Conservation (phyloP, 1,140 invertebrate genomes). For the Nasonia vitripennis region DNA sequence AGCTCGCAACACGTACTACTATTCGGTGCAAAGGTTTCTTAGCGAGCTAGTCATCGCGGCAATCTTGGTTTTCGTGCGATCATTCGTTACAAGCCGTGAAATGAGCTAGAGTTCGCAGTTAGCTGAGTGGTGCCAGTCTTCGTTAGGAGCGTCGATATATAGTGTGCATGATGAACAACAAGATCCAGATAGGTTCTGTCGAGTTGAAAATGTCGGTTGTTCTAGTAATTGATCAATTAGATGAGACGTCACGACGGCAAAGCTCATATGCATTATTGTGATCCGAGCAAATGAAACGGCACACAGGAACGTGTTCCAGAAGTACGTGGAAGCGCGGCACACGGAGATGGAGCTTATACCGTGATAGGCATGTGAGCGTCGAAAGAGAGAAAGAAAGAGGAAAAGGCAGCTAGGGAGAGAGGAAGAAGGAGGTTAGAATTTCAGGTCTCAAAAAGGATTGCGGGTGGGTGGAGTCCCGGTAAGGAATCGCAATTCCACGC, state of each 20-base stretch:
- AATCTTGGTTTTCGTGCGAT: no score
- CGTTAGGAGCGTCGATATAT: no score
- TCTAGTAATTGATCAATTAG: background rate
- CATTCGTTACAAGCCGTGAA: no score
- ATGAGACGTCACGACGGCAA: background rate
- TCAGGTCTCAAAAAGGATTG: constrained; percentile 1
- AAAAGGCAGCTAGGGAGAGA: background rate
- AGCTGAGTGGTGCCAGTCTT: no score
- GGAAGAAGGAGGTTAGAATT: background rate
- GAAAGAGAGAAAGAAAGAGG: background rate
- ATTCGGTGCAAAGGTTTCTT: no score
- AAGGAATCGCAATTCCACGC: constrained; percentile 36
- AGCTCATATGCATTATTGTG: background rate
- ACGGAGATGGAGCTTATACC: background rate
- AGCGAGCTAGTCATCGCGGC: no score
- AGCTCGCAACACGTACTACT: no score
- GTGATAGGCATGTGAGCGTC: background rate
- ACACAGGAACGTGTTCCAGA: background rate
- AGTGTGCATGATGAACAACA: background rate
- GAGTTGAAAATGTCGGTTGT: background rate
- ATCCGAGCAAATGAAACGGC: background rate
- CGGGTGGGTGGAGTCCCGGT: background rate
- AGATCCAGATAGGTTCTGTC: no score
- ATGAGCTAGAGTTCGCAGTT: no score
- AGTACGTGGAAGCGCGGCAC: background rate